These are phyloP conservation scores for Hippocampus barbouri DNA, from an alignment of 2,113 vertebrate genomes.

Conservation along the genomic window DNA sequence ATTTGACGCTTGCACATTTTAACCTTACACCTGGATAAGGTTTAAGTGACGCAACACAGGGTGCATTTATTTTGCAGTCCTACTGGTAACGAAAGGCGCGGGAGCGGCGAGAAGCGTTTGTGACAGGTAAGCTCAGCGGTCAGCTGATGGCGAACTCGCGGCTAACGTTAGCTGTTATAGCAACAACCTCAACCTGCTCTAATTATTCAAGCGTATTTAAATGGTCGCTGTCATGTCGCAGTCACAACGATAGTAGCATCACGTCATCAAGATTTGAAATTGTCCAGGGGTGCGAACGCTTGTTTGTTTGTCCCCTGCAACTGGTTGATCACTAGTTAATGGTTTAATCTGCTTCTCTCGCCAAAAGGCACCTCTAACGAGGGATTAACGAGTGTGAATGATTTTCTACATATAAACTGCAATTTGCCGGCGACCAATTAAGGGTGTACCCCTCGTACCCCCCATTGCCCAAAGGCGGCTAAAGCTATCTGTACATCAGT, in stretches of 20 bases:
- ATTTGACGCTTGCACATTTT: background rate
- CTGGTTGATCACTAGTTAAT: background rate
- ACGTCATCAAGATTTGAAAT: background rate
- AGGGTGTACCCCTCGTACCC: too few species aligned
- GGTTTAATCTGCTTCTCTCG: background rate
- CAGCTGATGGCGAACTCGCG: slow-evolving; percentile 50
- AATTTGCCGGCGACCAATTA: background rate
- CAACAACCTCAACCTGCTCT: background rate
- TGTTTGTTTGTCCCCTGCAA: background rate
- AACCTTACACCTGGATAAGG: background rate
- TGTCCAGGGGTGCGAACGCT: background rate
- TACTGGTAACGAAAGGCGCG: background rate
- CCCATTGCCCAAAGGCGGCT: too few species aligned
- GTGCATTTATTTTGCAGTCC: background rate
- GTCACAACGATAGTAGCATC: background rate
- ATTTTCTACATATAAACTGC: background rate
- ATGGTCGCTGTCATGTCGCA: background rate
- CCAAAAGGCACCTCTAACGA: background rate
- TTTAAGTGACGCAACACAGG: too few species aligned
- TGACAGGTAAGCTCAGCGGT: slow-evolving; percentile 65
- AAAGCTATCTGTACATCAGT: too few species aligned
- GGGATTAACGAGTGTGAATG: background rate
- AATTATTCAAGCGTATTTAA: background rate
- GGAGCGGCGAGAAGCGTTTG: slow-evolving; percentile 38
- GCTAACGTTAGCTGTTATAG: slow-evolving; percentile 26